phyloP scores from a whole-genome alignment of 2,797 vertebrate species.

The Philypnodon macrostomus region DNA sequence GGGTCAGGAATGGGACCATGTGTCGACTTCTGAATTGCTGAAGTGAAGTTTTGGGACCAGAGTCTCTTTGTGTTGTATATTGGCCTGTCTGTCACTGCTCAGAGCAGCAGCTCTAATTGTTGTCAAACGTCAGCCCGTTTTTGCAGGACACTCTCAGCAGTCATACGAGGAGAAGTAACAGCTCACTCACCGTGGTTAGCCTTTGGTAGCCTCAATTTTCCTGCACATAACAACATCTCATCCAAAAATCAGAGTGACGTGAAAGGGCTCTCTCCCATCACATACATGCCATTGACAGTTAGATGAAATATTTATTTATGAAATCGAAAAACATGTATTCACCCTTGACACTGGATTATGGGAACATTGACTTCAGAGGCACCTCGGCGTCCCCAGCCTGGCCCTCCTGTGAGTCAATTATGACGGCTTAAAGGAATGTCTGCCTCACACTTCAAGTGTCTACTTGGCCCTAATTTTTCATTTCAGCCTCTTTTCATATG shows the following conservation, averaged over 20 bases:
- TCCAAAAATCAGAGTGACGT: conserved; percentile 66
- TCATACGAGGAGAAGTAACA: conserved; percentile 40
- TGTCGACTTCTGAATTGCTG: conserved; percentile 40
- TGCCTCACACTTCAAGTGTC: conserved; percentile 66
- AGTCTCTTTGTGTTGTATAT: conserved; percentile 49
- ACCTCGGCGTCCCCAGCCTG: conserved; percentile 60
- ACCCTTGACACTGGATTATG: conserved; percentile 75
- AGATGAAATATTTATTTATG: conserved; percentile 83
- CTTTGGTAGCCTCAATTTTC: conserved; percentile 67
- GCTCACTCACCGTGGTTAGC: conserved; percentile 55
- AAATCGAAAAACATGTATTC: conserved; percentile 83
- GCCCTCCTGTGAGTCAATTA: conserved; percentile 82
- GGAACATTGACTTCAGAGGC: conserved; percentile 78
- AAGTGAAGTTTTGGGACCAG: conserved; percentile 41
- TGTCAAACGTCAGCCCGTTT: conserved; percentile 68
- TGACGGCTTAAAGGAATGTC: conserved; percentile 72
- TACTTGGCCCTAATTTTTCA: conserved; percentile 72
- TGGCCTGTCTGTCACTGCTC: conserved; percentile 59
- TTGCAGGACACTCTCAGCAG: conserved; percentile 49
- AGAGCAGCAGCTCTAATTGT: conserved; percentile 72
- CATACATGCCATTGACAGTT: conserved; percentile 74
- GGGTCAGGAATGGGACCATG: conserved; percentile 40
- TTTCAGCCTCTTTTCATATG: conserved; percentile 68
- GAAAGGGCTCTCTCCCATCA: conserved; percentile 68
- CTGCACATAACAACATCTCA: conserved; percentile 45